Evolutionary conservation across 2,888 invertebrate genomes (phyloP).

Genomic region (Listrodromus nycthemerus): DNA sequence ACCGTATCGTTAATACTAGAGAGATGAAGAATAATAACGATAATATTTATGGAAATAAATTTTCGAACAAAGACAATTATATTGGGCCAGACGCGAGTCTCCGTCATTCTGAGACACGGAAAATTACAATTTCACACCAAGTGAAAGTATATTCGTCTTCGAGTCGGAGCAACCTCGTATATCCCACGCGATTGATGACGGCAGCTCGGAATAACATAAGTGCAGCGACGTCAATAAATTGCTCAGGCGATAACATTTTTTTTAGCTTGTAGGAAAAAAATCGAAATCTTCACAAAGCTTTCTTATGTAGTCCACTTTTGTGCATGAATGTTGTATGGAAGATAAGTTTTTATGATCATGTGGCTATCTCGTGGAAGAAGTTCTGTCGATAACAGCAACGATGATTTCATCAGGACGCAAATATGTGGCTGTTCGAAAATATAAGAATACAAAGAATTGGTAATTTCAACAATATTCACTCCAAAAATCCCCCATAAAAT

Average conservation of each 20-base stretch:
- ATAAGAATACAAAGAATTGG: no score
- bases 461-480: no score
- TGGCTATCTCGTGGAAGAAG: no score
- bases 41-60: not conserved
- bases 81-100: not conserved
- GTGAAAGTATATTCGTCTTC: conserved; percentile 42
- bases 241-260: conserved; percentile 11
- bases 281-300: no score
- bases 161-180: conserved; percentile 9
- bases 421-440: no score
- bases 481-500: no score
- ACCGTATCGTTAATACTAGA: not conserved
- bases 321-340: no score
- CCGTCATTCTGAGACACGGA: not conserved
- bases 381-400: no score
- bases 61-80: conserved; percentile 6
- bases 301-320: no score
- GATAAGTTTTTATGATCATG: no score
- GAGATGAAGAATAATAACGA: not conserved
- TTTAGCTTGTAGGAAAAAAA: no score
- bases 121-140: conserved; percentile 53
- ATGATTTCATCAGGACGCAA: no score
- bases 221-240: not conserved
- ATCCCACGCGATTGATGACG: conserved; percentile 30
- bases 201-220: not conserved